phyloP scores from a whole-genome alignment of 1,140 invertebrate genomes.

The Araneus ventricosus region DNA sequence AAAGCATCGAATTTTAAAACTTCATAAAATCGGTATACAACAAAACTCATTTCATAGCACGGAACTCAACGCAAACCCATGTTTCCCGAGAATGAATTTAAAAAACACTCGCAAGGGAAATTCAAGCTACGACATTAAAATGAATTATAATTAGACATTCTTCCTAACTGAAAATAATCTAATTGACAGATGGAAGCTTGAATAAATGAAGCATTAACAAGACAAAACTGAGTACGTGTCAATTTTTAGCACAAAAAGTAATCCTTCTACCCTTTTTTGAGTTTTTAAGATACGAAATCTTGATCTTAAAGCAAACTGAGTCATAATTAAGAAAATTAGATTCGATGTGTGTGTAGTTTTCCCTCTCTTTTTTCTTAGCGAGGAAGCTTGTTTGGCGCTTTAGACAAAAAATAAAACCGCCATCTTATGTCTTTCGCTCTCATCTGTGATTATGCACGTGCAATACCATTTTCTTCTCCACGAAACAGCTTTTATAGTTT shows the following conservation, averaged over 20 bases:
- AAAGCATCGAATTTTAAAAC: no score
- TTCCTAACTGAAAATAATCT: not conserved
- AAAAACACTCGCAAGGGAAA: no score
- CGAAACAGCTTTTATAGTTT: no score
- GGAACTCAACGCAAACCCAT: no score
- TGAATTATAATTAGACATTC: not conserved
- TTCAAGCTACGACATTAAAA: not conserved
- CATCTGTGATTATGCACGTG: no score
- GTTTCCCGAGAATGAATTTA: no score
- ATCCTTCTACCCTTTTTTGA: no score
- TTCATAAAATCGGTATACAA: no score
- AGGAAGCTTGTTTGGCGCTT: not conserved
- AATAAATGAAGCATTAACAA: not conserved
- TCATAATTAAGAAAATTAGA: constrained; percentile 1
- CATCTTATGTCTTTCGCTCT: no score
- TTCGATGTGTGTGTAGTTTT: not conserved
- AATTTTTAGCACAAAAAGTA: not conserved
- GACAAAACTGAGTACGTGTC: not conserved
- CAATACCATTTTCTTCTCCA: no score
- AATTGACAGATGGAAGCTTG: not conserved
- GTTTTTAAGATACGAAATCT: not conserved
- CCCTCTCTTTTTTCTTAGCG: not conserved
- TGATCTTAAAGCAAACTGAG: not conserved
- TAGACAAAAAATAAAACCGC: no score
- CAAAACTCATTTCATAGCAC: no score